Evolutionary conservation across 2,113 vertebrate species (phyloP).

Genomic region (Phylloscopus trochiloides): DNA sequence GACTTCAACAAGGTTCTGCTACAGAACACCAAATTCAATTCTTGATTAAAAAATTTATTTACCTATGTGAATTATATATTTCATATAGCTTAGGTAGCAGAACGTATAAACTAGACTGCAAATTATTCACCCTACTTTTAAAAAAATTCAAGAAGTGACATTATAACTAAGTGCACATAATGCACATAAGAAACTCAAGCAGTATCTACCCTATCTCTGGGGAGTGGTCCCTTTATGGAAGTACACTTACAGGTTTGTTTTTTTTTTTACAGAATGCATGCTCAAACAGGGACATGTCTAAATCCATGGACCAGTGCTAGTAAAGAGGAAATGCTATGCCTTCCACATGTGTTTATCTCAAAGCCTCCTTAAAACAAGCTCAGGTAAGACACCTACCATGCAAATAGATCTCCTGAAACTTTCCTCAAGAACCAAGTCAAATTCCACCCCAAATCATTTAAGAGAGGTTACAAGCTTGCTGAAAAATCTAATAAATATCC

Average conservation of each 20-base stretch:
- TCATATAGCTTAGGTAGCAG: background rate
- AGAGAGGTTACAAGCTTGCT: background rate
- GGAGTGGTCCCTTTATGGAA: background rate
- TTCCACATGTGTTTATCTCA: background rate
- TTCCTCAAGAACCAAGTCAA: background rate
- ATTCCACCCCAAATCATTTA: background rate
- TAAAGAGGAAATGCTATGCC: background rate
- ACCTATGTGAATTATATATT: background rate
- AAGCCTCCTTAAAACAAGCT: background rate
- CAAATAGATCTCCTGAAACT: background rate
- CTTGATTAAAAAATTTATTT: background rate
- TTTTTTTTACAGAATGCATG: background rate
- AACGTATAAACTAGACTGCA: background rate
- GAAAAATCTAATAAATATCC: background rate
- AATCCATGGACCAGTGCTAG: background rate
- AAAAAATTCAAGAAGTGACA: background rate
- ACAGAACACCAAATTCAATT: background rate
- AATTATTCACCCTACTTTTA: background rate
- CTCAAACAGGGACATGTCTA: background rate
- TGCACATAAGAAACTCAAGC: background rate
- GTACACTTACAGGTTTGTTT: background rate
- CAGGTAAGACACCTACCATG: background rate
- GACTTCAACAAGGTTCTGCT: background rate
- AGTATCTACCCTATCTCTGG: background rate
- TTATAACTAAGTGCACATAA: background rate